A percentile compares a stretch with the other conserved stretches of the same genome.
phyloP scores from a whole-genome alignment of 1,140 invertebrate genomes.

The Thaumatotibia leucotreta region DNA sequence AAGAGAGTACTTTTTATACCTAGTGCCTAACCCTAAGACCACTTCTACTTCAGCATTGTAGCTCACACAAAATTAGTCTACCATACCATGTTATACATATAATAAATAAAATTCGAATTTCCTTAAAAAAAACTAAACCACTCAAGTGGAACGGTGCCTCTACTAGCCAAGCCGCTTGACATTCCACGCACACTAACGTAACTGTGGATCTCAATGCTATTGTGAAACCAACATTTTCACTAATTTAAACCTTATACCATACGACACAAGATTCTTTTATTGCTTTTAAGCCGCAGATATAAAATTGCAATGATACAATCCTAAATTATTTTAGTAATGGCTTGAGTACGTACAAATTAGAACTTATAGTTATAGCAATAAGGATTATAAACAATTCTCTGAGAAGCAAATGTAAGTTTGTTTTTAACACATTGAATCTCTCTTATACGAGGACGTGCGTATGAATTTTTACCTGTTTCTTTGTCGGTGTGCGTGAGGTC shows the following conservation, averaged over 20 bases:
- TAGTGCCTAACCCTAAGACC: no score
- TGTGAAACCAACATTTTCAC: not conserved
- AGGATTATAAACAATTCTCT: not conserved
- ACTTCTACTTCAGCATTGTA: no score
- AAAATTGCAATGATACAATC: not conserved
- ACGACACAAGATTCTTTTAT: not conserved
- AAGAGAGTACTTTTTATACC: no score
- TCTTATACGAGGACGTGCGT: not conserved
- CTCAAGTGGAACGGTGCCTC: conserved; percentile 19
- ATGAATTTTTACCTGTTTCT: conserved; percentile 10
- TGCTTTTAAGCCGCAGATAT: not conserved
- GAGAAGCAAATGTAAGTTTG: not conserved
- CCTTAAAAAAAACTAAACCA: conserved; percentile 17
- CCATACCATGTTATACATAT: not conserved
- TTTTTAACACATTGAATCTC: not conserved
- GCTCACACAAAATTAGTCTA: not conserved
- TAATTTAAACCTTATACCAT: not conserved
- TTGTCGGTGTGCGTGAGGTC: conserved; percentile 1
- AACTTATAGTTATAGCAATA: not conserved
- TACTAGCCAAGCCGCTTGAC: conserved; percentile 14
- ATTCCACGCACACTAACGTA: conserved; percentile 20
- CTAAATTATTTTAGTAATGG: not conserved
- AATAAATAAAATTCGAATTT: conserved; percentile 6
- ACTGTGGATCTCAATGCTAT: conserved; percentile 17
- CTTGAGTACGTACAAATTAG: not conserved